These are phyloP conservation scores for Coreius guichenoti DNA, from an alignment of 2,797 vertebrate species.

Conservation along the genomic window DNA sequence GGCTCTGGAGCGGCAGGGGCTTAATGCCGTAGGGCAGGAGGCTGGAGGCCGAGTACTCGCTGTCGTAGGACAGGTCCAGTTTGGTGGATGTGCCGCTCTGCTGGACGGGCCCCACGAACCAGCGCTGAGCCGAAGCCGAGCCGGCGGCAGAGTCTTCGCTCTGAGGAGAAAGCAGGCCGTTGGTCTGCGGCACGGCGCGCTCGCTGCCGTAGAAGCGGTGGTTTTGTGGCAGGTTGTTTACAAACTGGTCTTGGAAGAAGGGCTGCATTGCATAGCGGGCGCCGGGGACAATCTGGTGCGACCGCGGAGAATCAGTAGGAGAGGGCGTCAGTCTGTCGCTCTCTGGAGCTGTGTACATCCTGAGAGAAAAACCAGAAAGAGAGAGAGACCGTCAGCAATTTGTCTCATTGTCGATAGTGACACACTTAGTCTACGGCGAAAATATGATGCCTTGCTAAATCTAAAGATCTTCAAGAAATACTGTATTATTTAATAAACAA, in stretches of 20 bases:
- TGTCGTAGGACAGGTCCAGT: conserved; percentile 92
- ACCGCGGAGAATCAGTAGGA: conserved; percentile 97
- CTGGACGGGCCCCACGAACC: conserved; percentile 94
- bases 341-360: conserved; percentile 97
- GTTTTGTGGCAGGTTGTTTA: conserved; percentile 96
- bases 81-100: conserved; percentile 87
- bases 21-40: conserved; percentile 96
- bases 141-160: conserved; percentile 87
- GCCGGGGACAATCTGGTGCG: conserved; percentile 96
- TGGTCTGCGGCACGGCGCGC: conserved; percentile 93
- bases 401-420: no score
- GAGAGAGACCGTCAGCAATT: not conserved
- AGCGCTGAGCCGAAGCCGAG: conserved; percentile 86
- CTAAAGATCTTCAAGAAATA: not conserved
- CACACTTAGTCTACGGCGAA: no score
- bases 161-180: conserved; percentile 92
- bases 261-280: conserved; percentile 95
- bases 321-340: conserved; percentile 97
- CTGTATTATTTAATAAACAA: not conserved
- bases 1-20: conserved; percentile 92
- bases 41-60: conserved; percentile 91
- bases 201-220: conserved; percentile 94
- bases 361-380: conserved; percentile 46
- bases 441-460: not conserved
- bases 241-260: conserved; percentile 98